Evolutionary conservation across 1,140 invertebrate species (phyloP).

Genomic region (Neodiprion virginianus): DNA sequence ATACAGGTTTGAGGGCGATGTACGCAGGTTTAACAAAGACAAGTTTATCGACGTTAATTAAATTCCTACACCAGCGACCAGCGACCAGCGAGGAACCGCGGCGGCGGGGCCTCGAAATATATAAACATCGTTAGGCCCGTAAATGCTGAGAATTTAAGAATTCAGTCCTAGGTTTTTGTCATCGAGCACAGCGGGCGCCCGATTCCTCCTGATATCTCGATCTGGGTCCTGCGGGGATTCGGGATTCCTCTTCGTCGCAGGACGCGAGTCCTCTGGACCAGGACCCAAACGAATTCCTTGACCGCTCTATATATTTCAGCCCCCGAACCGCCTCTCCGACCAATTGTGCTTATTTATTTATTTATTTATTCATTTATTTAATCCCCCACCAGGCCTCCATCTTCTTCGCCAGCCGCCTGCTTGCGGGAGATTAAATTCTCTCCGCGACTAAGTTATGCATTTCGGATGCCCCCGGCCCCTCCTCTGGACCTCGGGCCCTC

Average conservation of each 20-base stretch:
- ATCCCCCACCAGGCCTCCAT: background rate
- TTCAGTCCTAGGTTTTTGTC: constrained; percentile 2
- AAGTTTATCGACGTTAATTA: too few relatives aligned
- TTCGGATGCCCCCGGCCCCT: background rate
- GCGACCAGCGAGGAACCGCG: too few relatives aligned
- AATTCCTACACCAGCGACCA: too few relatives aligned
- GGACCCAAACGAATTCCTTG: background rate
- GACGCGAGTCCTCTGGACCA: too few relatives aligned
- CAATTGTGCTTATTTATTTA: background rate
- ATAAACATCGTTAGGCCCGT: too few relatives aligned
- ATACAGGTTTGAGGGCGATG: too few relatives aligned
- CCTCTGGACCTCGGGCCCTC: too few relatives aligned
- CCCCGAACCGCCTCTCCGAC: background rate
- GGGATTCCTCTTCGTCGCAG: background rate
- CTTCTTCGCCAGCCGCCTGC: too few relatives aligned
- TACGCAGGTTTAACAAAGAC: too few relatives aligned
- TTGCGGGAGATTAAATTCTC: background rate
- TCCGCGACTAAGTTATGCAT: constrained; percentile 2
- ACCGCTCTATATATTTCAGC: background rate
- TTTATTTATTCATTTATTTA: background rate
- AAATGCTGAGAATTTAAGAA: background rate
- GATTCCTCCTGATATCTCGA: background rate
- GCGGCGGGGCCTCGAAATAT: too few relatives aligned
- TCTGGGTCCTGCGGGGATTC: background rate
- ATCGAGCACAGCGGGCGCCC: background rate